Conservation (phyloP, 2,113 vertebrate genomes). For the Cephalopterus ornatus region DNA sequence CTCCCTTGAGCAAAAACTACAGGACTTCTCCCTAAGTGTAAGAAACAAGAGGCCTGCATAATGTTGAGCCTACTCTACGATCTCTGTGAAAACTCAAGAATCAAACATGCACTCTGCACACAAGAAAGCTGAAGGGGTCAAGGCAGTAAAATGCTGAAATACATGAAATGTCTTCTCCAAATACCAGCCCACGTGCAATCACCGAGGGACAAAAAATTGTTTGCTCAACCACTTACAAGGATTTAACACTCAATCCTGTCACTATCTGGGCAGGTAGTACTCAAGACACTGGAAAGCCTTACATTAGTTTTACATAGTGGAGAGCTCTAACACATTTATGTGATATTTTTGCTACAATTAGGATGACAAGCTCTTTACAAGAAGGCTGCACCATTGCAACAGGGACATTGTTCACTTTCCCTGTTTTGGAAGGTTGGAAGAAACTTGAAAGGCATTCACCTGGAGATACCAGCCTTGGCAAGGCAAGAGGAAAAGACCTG, state of each 20-base stretch:
- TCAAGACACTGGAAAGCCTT: neutral
- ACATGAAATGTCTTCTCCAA: neutral
- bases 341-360: neutral
- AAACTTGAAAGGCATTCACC: neutral
- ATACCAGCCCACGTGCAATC: neutral
- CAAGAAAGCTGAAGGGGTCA: neutral
- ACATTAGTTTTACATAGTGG: neutral
- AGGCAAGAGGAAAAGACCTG: neutral
- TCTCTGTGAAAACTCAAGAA: neutral
- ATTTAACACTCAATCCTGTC: neutral
- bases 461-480: neutral
- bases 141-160: neutral
- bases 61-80: neutral
- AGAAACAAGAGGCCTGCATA: neutral
- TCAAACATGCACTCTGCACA: neutral
- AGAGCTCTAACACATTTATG: neutral
- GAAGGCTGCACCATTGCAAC: neutral
- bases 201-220: neutral
- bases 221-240: neutral
- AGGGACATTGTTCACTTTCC: neutral
- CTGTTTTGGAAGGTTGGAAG: neutral
- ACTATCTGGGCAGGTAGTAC: neutral
- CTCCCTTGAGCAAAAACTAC: neutral
- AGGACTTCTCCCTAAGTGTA: neutral
- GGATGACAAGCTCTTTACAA: neutral